Percentiles rank a stretch among this genome's conserved stretches.
Conservation (phyloP, 2,888 invertebrate species). For the Cremastinae sp. region DNA sequence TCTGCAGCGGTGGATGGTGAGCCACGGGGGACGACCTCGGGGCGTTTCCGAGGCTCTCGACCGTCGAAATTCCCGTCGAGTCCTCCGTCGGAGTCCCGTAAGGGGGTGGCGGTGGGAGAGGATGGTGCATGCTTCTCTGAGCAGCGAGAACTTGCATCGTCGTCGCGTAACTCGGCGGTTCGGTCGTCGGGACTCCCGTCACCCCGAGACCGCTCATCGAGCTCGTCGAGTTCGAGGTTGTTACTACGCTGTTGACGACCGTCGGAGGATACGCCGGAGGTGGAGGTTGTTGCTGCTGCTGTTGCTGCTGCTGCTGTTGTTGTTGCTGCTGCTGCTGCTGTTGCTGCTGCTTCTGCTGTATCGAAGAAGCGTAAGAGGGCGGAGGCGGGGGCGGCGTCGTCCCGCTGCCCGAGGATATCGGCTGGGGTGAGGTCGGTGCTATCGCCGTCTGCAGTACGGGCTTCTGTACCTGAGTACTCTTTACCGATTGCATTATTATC, state of each 20-base stretch:
- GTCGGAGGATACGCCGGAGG: slow-evolving; percentile 82
- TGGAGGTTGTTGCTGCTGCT: slow-evolving; percentile 80
- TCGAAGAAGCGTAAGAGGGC: slow-evolving; percentile 91
- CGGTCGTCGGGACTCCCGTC: slow-evolving; percentile 88
- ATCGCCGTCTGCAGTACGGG: slow-evolving; percentile 97
- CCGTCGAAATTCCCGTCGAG: slow-evolving; percentile 78
- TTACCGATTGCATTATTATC: slow-evolving; percentile 98
- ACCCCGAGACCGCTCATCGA: slow-evolving; percentile 71
- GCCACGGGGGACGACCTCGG: slow-evolving; percentile 81
- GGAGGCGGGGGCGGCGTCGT: slow-evolving; percentile 86
- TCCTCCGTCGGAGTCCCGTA: slow-evolving; percentile 82
- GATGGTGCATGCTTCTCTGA: slow-evolving; percentile 86
- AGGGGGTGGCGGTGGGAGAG: slow-evolving; percentile 85
- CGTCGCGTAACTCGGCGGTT: slow-evolving; percentile 95
- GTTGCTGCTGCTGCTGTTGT: slow-evolving; percentile 70
- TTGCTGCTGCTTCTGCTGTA: slow-evolving; percentile 87
- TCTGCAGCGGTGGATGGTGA: slow-evolving; percentile 85
- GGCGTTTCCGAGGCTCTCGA: slow-evolving; percentile 72
- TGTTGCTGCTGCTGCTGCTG: slow-evolving; percentile 78
- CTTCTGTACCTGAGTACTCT: slow-evolving; percentile 97
- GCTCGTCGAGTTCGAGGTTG: slow-evolving; percentile 70
- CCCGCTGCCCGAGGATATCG: slow-evolving; percentile 82
- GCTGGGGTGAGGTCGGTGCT: slow-evolving; percentile 91
- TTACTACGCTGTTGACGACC: slow-evolving; percentile 81
- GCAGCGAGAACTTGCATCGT: slow-evolving; percentile 91